A percentile compares a stretch with the other conserved stretches of the same genome.
These are phyloP conservation scores for Bradypus variegatus DNA, from an alignment of 2,797 vertebrate genomes.

Conservation along the genomic window DNA sequence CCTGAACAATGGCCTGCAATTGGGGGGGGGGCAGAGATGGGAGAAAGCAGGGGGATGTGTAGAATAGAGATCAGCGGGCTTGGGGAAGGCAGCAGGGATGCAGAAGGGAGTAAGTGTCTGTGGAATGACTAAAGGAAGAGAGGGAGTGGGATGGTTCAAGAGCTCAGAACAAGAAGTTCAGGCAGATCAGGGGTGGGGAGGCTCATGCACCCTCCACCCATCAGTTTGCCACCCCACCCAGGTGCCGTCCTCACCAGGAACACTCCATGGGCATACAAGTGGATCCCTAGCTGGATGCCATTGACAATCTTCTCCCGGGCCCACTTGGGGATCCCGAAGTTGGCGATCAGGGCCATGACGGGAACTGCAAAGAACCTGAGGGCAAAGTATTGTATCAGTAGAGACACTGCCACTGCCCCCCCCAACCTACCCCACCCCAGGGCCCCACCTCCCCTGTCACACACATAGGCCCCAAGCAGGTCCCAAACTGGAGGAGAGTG, in stretches of 20 bases:
- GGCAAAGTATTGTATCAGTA: neutral
- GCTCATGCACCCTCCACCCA: neutral
- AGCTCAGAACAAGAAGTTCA: neutral
- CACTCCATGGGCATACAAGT: slow-evolving; percentile 89
- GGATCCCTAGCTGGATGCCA: slow-evolving; percentile 90
- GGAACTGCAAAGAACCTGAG: slow-evolving; percentile 92
- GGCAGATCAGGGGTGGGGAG: neutral
- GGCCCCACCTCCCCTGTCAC: neutral
- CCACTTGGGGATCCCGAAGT: slow-evolving; percentile 94
- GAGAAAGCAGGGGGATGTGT: neutral
- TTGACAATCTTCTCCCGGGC: slow-evolving; percentile 95
- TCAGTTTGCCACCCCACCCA: neutral
- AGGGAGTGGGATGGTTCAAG: neutral
- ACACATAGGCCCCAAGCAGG: neutral
- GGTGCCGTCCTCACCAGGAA: slow-evolving; percentile 81
- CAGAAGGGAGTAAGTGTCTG: neutral
- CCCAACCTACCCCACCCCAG: neutral
- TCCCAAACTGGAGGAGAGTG: neutral
- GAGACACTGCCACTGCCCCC: neutral
- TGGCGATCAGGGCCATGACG: slow-evolving; percentile 89
- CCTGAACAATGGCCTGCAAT: neutral
- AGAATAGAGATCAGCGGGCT: neutral
- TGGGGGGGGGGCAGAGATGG: neutral
- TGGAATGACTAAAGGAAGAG: neutral
- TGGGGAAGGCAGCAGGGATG: neutral